Evolutionary conservation across 2,888 invertebrate genomes (phyloP).

Genomic region (Cistogaster globosa): DNA sequence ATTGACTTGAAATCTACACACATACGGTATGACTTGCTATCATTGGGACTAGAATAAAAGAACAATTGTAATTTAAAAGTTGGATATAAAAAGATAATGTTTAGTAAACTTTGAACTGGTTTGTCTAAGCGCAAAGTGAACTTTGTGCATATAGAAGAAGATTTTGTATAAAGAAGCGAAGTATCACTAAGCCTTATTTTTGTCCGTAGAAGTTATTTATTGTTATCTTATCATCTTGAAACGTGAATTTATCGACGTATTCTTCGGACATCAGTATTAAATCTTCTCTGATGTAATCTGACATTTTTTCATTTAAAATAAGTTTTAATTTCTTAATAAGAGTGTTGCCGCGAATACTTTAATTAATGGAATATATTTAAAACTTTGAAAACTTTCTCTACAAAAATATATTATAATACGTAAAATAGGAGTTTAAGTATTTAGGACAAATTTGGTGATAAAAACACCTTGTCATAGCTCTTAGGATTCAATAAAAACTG

Average conservation of each 20-base stretch:
- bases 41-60: too few relatives aligned
- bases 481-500: slow-evolving; percentile 5
- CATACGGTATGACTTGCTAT: too few relatives aligned
- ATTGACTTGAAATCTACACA: too few relatives aligned
- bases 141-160: too few relatives aligned
- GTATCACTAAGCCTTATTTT: slow-evolving; percentile 6
- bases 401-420: slow-evolving; percentile 4
- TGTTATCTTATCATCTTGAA: too few relatives aligned
- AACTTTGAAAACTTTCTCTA: slow-evolving; percentile 8
- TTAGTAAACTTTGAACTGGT: too few relatives aligned
- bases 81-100: too few relatives aligned
- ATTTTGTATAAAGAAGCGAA: slow-evolving; percentile 11
- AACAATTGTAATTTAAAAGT: too few relatives aligned
- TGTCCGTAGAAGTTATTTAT: slow-evolving; percentile 26
- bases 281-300: not conserved
- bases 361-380: slow-evolving; percentile 9
- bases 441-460: not conserved
- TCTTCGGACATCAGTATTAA: slow-evolving; percentile 4
- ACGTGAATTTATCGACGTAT: slow-evolving; percentile 19
- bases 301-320: slow-evolving; percentile 18
- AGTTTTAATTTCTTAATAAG: not conserved
- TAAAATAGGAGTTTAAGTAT: not conserved
- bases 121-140: too few relatives aligned
- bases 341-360: not conserved
- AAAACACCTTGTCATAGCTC: slow-evolving; percentile 16